Evolutionary conservation across 2,888 invertebrate species (phyloP).

Genomic region (Oeneis ivallda): DNA sequence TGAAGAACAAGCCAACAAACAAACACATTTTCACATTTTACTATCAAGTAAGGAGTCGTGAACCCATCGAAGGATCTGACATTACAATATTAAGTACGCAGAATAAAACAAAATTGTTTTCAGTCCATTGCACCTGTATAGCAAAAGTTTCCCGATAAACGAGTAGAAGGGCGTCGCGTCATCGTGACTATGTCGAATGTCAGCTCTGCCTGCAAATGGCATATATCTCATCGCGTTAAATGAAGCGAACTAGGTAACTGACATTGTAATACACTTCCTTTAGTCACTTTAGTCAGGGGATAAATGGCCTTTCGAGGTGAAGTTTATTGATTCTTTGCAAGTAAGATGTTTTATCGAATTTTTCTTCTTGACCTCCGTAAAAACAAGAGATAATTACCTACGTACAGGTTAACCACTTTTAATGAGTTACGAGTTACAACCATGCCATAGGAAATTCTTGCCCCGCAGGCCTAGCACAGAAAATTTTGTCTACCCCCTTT

Average conservation of each 20-base stretch:
- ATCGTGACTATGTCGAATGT: constrained; percentile 54
- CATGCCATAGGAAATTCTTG: no score
- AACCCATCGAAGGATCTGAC: not conserved
- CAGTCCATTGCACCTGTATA: constrained; percentile 65
- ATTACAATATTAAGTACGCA: not conserved
- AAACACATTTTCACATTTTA: no score
- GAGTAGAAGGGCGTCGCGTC: constrained; percentile 63
- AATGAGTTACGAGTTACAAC: no score
- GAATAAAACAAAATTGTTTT: constrained; percentile 1
- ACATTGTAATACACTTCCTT: not conserved
- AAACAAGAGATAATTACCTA: no score
- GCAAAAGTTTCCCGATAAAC: constrained; percentile 66
- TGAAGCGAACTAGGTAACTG: constrained; percentile 47
- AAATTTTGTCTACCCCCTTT: no score
- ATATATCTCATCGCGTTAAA: constrained; percentile 47
- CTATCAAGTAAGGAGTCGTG: no score
- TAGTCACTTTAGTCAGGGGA: not conserved
- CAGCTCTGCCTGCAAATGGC: constrained; percentile 46
- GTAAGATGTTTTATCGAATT: not conserved
- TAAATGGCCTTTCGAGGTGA: constrained; percentile 4
- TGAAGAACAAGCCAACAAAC: no score
- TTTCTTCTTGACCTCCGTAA: no score
- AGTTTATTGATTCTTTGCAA: constrained; percentile 4
- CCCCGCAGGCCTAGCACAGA: no score
- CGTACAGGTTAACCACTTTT: no score